Evolutionary conservation across 2,113 vertebrate species (phyloP).

Genomic region (Rallus limicola): DNA sequence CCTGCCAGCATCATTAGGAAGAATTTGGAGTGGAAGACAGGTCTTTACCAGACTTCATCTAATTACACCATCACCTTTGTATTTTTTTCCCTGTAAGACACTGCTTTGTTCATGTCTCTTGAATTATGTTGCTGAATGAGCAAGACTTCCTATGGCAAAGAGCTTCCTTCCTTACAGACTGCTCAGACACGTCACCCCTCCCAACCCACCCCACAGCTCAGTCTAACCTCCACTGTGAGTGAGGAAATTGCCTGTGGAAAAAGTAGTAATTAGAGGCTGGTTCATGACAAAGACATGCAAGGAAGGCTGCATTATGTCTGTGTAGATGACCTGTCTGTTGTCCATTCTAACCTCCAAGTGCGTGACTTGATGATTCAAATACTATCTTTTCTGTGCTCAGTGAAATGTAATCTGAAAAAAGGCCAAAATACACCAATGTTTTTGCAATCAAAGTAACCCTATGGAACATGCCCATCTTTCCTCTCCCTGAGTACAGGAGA

Average conservation of each 20-base stretch:
- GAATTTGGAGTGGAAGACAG: not conserved
- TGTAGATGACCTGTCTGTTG: not conserved
- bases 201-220: fast-evolving
- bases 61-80: not conserved
- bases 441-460: not conserved
- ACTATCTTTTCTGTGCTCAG: not conserved
- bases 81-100: not conserved
- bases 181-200: not conserved
- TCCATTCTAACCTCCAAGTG: not conserved
- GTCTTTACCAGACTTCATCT: not conserved
- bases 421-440: not conserved
- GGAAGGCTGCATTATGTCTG: not conserved
- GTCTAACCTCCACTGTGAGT: not conserved
- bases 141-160: not conserved
- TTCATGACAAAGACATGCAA: not conserved
- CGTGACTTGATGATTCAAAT: not conserved
- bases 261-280: not conserved
- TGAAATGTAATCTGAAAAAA: not conserved
- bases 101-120: not conserved
- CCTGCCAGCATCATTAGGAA: not conserved
- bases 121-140: not conserved
- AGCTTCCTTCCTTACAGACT: not conserved
- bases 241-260: conserved; percentile 3
- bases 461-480: not conserved
- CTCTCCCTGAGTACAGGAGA: not conserved